Evolutionary conservation across 2,797 vertebrate species (phyloP).

Genomic region (Mormyrops attenuatus): DNA sequence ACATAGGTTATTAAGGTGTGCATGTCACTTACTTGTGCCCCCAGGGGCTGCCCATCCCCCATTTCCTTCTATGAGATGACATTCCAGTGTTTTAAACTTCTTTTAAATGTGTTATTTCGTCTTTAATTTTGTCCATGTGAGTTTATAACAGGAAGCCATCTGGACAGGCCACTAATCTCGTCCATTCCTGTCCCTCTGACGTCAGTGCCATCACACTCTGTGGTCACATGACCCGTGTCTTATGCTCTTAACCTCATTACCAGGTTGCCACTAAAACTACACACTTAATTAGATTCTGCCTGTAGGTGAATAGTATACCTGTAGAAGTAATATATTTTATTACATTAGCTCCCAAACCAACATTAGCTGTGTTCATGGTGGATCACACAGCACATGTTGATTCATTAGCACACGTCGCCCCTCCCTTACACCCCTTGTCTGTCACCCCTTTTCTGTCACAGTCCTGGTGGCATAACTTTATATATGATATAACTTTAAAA

Average conservation of each 20-base stretch:
- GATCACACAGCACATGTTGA: background rate
- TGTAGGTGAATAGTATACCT: background rate
- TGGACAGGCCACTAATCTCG: background rate
- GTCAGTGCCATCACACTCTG: background rate
- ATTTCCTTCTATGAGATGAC: background rate
- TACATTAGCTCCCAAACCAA: background rate
- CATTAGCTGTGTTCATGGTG: background rate
- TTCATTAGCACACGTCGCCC: background rate
- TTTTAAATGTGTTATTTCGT: background rate
- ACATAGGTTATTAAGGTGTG: background rate
- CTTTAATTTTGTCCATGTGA: background rate
- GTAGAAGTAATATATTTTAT: background rate
- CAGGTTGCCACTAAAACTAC: conserved; percentile 2
- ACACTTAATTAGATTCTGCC: background rate
- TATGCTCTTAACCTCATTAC: conserved; percentile 15
- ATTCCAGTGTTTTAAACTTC: background rate
- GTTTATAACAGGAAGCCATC: background rate
- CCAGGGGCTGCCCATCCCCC: too few relatives aligned
- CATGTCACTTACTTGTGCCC: background rate
- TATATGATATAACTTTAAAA: background rate
- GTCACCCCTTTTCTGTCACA: background rate
- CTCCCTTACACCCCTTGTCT: background rate
- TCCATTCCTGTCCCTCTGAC: background rate
- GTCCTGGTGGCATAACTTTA: background rate
- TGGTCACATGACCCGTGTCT: background rate